Percentiles rank a stretch among this genome's conserved stretches.
These are phyloP conservation scores for Ctenopoma multispine DNA, from an alignment of 2,797 vertebrate genomes.

Conservation along the genomic window DNA sequence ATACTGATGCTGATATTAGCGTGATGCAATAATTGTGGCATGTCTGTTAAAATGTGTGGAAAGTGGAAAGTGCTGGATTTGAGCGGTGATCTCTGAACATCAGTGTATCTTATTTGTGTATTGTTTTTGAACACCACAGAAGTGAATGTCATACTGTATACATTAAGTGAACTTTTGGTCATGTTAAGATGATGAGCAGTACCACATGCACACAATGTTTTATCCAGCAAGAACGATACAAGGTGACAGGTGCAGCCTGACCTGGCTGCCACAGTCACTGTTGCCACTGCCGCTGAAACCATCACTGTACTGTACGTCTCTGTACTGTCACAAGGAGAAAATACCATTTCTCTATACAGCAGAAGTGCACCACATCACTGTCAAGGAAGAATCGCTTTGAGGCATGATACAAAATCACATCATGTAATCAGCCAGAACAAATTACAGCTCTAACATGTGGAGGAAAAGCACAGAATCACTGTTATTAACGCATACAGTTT, in stretches of 20 bases:
- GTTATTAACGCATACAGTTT: slow-evolving; percentile 52
- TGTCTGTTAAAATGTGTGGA: slow-evolving; percentile 27
- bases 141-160: slow-evolving; percentile 42
- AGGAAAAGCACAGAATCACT: slow-evolving; percentile 35
- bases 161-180: slow-evolving; percentile 48
- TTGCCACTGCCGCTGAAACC: slow-evolving; percentile 54
- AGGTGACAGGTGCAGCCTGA: slow-evolving; percentile 73
- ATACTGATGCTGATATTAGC: background rate
- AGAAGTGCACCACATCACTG: slow-evolving; percentile 41
- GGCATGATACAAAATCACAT: slow-evolving; percentile 45
- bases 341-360: slow-evolving; percentile 29
- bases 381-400: slow-evolving; percentile 35
- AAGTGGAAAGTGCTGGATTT: slow-evolving; percentile 15
- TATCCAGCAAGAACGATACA: slow-evolving; percentile 55
- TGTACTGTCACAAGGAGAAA: slow-evolving; percentile 46
- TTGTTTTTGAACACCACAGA: slow-evolving; percentile 28
- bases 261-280: slow-evolving; percentile 29
- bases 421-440: slow-evolving; percentile 58
- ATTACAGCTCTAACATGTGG: slow-evolving; percentile 45
- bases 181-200: slow-evolving; percentile 38
- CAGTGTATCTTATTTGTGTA: slow-evolving; percentile 4
- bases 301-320: slow-evolving; percentile 36
- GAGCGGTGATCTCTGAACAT: slow-evolving; percentile 25
- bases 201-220: slow-evolving; percentile 32
- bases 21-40: slow-evolving; percentile 18